Evolutionary conservation across 2,888 invertebrate genomes (phyloP), one percentile per base, ranked within the genome.

Genomic region (Merodon equestris): DNA sequence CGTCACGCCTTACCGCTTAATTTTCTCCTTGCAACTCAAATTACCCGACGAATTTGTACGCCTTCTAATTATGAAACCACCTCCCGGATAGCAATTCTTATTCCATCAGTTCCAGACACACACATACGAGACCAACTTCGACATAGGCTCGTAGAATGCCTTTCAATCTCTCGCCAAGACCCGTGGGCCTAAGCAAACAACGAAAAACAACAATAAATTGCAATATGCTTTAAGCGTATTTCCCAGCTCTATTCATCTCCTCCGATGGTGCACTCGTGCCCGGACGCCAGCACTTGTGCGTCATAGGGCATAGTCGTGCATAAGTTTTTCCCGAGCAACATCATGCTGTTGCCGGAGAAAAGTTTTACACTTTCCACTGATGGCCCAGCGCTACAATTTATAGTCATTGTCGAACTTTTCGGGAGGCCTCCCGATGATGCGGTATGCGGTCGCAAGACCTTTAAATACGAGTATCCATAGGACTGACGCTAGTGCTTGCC

Each of bases 221-320:
- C 77, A 77, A 77, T 77, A 77, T 67, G 73, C 67, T 77, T 67
- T 68, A 77, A 77, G 74, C 73, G 77, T 67, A 67, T 77, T 72
- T 63, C 66, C 67, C 51, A 57, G 57, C 61, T 44, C 63, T 36
- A 73, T 72, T 56, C 45, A 19, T 53, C 63, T 63, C 45, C 14
- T 45, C 54, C 53, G 47, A 58, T 58, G 64, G 54, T 19, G 18
- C 9, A 15, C n/a, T 50, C 1, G 40, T 17, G 36, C 42, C 36
- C n/a, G 50, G 34, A n/a, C 14, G 7, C 38, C 36, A 44, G n/a
- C 14, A 18, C 44, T 19, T 40, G 13, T 40, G 57, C 10, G 71
- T 58, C 40, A 54, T 73, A 66, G 63, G 61, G 57, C 51, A n/a
- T n/a, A n/a, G n/a, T n/a, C 67, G 57, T 53, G 61, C 45, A 58